Base-by-base conservation (phyloP, 2,113 vertebrate genomes). In the Cyphomyrus plagiostoma region DNA sequence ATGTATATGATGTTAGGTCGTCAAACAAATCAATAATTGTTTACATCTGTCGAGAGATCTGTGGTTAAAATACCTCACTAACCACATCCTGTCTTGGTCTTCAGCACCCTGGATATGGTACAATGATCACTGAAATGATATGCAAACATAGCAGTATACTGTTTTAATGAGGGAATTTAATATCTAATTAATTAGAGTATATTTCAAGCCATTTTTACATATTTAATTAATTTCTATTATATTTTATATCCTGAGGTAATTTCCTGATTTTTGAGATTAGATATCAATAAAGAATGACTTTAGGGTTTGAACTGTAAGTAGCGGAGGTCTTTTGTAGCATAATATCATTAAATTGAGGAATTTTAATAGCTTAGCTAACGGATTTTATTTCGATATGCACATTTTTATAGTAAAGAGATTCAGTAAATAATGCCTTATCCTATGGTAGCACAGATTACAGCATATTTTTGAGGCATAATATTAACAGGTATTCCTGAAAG, bases 231-330 rank as follows among this genome's bases (percentile, higher is more conserved):
- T 56, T 52, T 84, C 42, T 84, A 56, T 53, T 39, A 87, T 87
- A 53, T 87, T 87, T 87, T 87, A 53, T 87, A 87, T 87, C 85
- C 85, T 53, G 49, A 56, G 85, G 85, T 87, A 87, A 87, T 87
- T 87, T 53, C 50, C 85, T 53, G 85, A 53, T 87, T 53, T 87
- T 87, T 87, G 50, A 53, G 85, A 87, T 53, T 87, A 87, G 85
- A 53, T 52, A 53, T 30, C 26, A 87, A 50, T 50, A 86, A 53
- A 87, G 50, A 52, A 87, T 53, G 53, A 53, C 85, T 84, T 84
- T 84, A 84, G 82, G 50, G 85, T 53, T 56, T 53, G n/a, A 87
- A 50, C 48, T 87, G 50, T 53, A 35, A 56, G 49, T 19, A 17
- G 19, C 6, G 85, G 85, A 87, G 85, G 50, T 87, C 50, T 53